Evolutionary conservation across 2,888 invertebrate genomes (phyloP), one percentile per base, ranked within the genome.

Genomic region (Fabriciana adippe): DNA sequence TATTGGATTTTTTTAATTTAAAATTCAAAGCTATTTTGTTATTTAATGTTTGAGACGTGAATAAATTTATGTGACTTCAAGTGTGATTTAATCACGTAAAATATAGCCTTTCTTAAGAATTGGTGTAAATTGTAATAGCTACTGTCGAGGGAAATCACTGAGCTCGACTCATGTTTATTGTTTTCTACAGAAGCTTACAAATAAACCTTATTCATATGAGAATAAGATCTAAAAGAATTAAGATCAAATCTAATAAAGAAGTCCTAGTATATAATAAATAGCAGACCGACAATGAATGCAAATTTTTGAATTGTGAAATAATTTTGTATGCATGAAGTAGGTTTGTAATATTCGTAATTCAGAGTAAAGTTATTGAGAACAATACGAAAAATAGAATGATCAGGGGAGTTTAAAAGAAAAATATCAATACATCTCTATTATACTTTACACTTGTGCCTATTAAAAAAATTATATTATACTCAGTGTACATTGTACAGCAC

Each of bases 131-230:
- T 54, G 51, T 57, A 71, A 72, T 65, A 63, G 62, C 68, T 55
- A 60, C 51, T 61, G 72, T 55, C 74, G 70, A 60, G 74, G 74
- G 74, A 74, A 74, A 74, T 74, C 74, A 74, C 60, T 68, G 69
- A 57, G 65, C 69, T 64, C 64, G 67, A 63, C 57, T 68, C 66
- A 66, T 65, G 70, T 69, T 68, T 64, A 69, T 72, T 68, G 67
- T 66, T 68, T 70, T 70, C 41, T 67, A 53, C 64, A 53, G 61
- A 26, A 48, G 56, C 18, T 61, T 50, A 21, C 47, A 64, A 68
- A 64, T 53, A 67, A 68, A 66, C 66, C 61, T 64, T 68, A 55
- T 55, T 26, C 15, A n/a, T 6, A 13, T 26, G 21, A 31, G n/a
- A n/a, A 55, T 51, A 70, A 68, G 62, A 60, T 59, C 21, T 45